Conservation (phyloP, 2,888 invertebrate species). For the Meiosimyza platycephala region DNA sequence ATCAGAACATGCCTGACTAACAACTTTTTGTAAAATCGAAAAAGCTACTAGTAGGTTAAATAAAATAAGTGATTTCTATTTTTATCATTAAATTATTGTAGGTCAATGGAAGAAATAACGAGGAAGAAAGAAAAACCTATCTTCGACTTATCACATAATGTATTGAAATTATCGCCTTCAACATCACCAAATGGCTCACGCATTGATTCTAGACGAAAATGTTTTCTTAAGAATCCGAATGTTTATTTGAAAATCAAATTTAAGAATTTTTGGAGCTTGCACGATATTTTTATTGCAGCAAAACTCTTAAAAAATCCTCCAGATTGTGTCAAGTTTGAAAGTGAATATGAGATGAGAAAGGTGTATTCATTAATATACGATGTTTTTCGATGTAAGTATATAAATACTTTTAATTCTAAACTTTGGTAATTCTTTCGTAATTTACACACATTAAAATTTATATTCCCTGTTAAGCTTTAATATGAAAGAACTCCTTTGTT, state of each 20-base stretch:
- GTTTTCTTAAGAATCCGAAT: constrained; percentile 46
- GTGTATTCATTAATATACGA: constrained; percentile 71
- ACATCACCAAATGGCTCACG: constrained; percentile 43
- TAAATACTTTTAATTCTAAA: background rate
- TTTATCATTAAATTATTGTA: constrained; percentile 36
- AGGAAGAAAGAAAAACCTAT: constrained; percentile 54
- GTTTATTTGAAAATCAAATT: constrained; percentile 46
- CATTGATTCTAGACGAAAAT: constrained; percentile 41
- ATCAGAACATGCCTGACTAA: too few relatives aligned
- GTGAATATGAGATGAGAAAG: constrained; percentile 70
- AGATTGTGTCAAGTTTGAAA: constrained; percentile 52
- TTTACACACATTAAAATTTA: too few relatives aligned
- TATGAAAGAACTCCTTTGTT: too few relatives aligned
- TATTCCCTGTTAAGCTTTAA: too few relatives aligned
- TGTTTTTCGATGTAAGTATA: constrained; percentile 70
- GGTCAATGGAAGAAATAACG: constrained; percentile 51
- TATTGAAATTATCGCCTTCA: constrained; percentile 47
- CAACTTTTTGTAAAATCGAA: too few relatives aligned
- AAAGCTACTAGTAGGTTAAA: too few relatives aligned
- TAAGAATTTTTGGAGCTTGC: constrained; percentile 52
- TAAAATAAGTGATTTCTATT: too few relatives aligned
- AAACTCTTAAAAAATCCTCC: constrained; percentile 55
- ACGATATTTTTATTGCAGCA: constrained; percentile 56
- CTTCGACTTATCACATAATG: constrained; percentile 49
- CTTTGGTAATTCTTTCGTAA: too few relatives aligned